phyloP scores from a whole-genome alignment of 2,888 invertebrate species.

The Xanthorhoe designata region DNA sequence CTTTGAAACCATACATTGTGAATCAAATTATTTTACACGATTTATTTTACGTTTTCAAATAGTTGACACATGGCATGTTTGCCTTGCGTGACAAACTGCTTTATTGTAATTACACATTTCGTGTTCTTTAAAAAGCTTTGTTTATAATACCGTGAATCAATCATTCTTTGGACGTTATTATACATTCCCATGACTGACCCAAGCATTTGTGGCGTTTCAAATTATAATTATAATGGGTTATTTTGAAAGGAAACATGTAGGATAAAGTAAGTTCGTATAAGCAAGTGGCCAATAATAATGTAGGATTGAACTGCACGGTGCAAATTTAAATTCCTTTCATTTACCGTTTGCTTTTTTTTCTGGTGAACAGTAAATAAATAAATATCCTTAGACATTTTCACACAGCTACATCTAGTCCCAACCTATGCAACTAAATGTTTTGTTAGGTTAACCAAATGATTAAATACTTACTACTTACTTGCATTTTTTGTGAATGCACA shows the following conservation, averaged over 20 bases:
- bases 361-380: too few relatives aligned
- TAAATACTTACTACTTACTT: too few relatives aligned
- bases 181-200: neutral
- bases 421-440: too few relatives aligned
- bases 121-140: conserved; percentile 19
- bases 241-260: neutral
- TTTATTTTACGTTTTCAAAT: conserved; percentile 7
- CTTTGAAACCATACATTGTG: too few relatives aligned
- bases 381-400: too few relatives aligned
- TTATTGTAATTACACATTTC: conserved; percentile 30
- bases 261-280: too few relatives aligned
- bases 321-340: neutral
- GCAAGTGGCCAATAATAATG: too few relatives aligned
- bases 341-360: too few relatives aligned
- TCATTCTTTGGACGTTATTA: conserved; percentile 10
- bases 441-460: too few relatives aligned
- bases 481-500: too few relatives aligned
- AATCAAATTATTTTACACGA: neutral
- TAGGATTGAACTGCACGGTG: neutral
- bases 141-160: conserved; percentile 24
- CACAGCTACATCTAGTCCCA: too few relatives aligned
- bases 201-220: neutral
- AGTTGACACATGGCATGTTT: conserved; percentile 34
- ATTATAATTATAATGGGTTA: neutral
- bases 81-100: conserved; percentile 37